Percentiles rank a stretch among this genome's conserved stretches.
phyloP scores from a whole-genome alignment of 2,888 invertebrate species.

The Chloroclysta siterata region DNA sequence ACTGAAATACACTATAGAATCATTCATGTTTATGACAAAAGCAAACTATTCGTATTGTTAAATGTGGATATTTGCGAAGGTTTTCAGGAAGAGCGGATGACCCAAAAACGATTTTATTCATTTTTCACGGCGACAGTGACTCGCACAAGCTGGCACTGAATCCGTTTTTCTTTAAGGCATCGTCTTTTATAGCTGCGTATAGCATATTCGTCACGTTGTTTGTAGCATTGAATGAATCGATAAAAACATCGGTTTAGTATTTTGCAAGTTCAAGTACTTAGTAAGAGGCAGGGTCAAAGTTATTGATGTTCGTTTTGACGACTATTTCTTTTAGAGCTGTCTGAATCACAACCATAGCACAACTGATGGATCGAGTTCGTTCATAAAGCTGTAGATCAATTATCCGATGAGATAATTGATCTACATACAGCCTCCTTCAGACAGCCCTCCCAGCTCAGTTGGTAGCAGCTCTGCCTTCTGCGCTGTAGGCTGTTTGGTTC shows the following conservation, averaged over 20 bases:
- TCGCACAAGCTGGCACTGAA: slow-evolving; percentile 79
- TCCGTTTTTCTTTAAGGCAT: slow-evolving; percentile 70
- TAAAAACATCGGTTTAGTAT: slow-evolving; percentile 19
- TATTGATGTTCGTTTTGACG: not conserved
- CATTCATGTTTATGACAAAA: slow-evolving; percentile 20
- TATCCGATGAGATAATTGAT: too few species aligned
- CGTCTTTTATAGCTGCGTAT: slow-evolving; percentile 22
- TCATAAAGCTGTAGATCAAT: too few species aligned
- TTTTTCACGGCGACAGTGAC: slow-evolving; percentile 81
- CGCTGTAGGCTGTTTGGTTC: too few species aligned
- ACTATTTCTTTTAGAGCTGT: too few species aligned
- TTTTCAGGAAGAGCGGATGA: slow-evolving; percentile 60
- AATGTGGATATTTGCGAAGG: slow-evolving; percentile 52
- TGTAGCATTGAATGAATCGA: slow-evolving; percentile 14
- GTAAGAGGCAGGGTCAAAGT: slow-evolving; percentile 17
- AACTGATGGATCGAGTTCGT: too few species aligned
- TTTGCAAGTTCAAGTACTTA: slow-evolving; percentile 17
- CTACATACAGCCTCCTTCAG: too few species aligned
- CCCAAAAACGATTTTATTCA: slow-evolving; percentile 80
- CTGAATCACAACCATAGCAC: too few species aligned
- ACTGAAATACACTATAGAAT: slow-evolving; percentile 2
- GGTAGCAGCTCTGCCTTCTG: too few species aligned
- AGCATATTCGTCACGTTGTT: slow-evolving; percentile 14
- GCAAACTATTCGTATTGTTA: slow-evolving; percentile 37
- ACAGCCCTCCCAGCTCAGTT: too few species aligned